These are phyloP conservation scores for Phocides pigmalion DNA, from an alignment of 1,140 invertebrate genomes.

Conservation along the genomic window DNA sequence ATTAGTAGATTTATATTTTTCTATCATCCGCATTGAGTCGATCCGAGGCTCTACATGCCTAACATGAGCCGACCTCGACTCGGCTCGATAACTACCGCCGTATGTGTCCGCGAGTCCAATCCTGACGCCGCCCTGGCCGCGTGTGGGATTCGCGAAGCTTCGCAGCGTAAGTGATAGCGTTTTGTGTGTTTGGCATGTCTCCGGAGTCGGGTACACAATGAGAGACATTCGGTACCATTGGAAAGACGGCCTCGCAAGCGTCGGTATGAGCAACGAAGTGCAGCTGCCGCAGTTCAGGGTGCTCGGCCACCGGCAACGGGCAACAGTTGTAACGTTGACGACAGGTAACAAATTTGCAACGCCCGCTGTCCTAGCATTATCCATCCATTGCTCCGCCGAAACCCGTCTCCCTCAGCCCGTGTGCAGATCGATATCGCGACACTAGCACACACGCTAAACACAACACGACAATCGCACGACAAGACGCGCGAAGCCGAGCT, in stretches of 20 bases:
- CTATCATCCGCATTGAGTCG: conserved; percentile 70
- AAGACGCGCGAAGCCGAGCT: conserved; percentile 61
- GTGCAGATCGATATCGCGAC: conserved; percentile 71
- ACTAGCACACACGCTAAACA: conserved; percentile 75
- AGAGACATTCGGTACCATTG: conserved; percentile 98
- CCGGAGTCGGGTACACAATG: conserved; percentile 97
- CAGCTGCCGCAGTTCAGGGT: conserved; percentile 97
- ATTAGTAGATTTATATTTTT: conserved; percentile 72
- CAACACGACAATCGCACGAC: conserved; percentile 75
- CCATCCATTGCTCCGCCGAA: conserved; percentile 70
- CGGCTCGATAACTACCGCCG: conserved; percentile 83
- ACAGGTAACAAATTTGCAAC: conserved; percentile 90
- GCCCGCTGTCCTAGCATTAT: conserved; percentile 68
- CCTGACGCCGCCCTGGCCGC: conserved; percentile 53
- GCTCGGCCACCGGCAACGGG: conserved; percentile 95
- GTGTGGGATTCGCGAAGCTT: conserved; percentile 68
- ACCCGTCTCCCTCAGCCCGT: conserved; percentile 79
- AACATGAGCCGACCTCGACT: conserved; percentile 69
- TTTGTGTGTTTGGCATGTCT: conserved; percentile 85
- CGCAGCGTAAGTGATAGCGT: conserved; percentile 84
- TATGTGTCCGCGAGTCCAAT: conserved; percentile 56
- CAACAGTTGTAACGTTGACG: conserved; percentile 95
- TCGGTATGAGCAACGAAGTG: conserved; percentile 95
- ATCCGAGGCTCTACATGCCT: conserved; percentile 47
- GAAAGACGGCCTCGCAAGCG: conserved; percentile 94